These are phyloP conservation scores for Spicauda simplicius DNA, from an alignment of 2,888 invertebrate species.

Conservation along the genomic window DNA sequence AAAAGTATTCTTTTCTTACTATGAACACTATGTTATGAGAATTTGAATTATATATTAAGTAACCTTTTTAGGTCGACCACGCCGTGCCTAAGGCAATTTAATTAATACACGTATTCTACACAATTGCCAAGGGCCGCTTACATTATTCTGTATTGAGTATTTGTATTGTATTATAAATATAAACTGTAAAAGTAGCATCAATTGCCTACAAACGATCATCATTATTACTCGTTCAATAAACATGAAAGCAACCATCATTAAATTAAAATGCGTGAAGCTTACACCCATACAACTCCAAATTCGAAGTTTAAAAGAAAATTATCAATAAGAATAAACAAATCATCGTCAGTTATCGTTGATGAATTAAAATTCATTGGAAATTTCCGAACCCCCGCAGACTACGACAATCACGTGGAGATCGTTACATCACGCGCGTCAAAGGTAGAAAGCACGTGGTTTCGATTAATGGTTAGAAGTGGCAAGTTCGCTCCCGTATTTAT, in stretches of 20 bases:
- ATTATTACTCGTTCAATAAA: constrained; percentile 11
- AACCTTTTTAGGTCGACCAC: constrained; percentile 43
- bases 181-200: neutral
- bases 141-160: constrained; percentile 39
- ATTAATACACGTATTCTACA: constrained; percentile 58
- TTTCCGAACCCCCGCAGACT: constrained; percentile 1
- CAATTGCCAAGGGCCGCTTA: constrained; percentile 55
- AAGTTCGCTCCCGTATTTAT: constrained; percentile 57
- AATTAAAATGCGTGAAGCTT: neutral
- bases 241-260: constrained; percentile 11
- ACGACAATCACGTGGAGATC: constrained; percentile 46
- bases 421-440: constrained; percentile 46
- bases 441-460: constrained; percentile 54
- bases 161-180: constrained; percentile 12
- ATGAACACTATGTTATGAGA: constrained; percentile 9
- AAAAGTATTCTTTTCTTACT: too few relatives aligned
- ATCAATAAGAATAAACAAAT: neutral
- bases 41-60: constrained; percentile 43
- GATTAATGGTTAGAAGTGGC: constrained; percentile 47
- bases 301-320: neutral
- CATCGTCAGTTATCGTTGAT: neutral
- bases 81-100: constrained; percentile 53
- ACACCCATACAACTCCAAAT: neutral
- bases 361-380: constrained; percentile 17
- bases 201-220: constrained; percentile 8